Evolutionary conservation across 2,888 invertebrate genomes (phyloP), one percentile per base, ranked within the genome.

Genomic region (Ligdia adustata): DNA sequence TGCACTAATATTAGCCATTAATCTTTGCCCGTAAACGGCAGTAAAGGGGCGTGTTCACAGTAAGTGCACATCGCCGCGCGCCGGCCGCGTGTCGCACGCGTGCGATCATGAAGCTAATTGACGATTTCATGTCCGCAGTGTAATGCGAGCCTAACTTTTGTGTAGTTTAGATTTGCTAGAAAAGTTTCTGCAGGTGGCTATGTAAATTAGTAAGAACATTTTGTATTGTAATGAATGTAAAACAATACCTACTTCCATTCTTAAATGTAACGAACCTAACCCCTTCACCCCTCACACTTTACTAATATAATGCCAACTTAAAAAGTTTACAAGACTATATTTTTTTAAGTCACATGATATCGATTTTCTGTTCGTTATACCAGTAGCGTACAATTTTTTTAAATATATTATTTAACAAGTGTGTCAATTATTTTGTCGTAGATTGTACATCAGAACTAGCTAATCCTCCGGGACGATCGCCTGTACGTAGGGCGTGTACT

Each of bases 51-150:
- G 64, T 44, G 57, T 60, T 67, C 33, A 48, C 31, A 11, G 29
- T 64, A 62, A 72, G 73, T 70, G 73, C 69, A 63, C 72, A 72
- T 66, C 74, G 60, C 50, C 44, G 62, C 47, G 52, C 48, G 59
- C 40, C 64, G 66, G 64, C 53, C 75, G 68, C 75, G 75, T 73
- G 77, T 53, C 60, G 57, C 32, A 35, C 53, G 57, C 49, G 61
- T 67, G 69, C 75, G 72, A 72, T 73, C 74, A 70, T 69, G 74
- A 60, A 68, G 61, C 82, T 81, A 82, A 82, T 82, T 83, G 82
- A 73, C 79, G 73, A 75, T 71, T 75, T 75, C 72, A 70, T 68
- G 67, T 59, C 66, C 61, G 51, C 57, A 46, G 48, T 75, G 69
- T 72, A 78, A 64, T 65, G 44, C 12, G 5, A 46, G 58, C 4